Percentiles rank a stretch among this genome's conserved stretches.
These are phyloP conservation scores for Zoanthus solanderi DNA, from an alignment of 92 coral and sea anemone species.

Conservation along the genomic window DNA sequence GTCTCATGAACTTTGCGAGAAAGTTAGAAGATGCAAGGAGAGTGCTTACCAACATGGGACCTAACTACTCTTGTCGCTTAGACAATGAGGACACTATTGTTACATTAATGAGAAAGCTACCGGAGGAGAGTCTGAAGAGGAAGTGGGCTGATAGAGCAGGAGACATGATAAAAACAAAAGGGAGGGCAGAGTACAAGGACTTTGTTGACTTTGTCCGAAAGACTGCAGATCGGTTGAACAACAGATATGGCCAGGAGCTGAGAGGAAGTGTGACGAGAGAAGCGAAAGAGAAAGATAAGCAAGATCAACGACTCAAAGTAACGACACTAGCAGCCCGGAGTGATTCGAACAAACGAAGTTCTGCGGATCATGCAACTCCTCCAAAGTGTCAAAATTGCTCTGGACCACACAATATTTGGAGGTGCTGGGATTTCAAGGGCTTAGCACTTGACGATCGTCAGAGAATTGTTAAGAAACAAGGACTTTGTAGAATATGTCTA, in stretches of 20 bases:
- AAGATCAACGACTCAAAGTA: slow-evolving; percentile 55
- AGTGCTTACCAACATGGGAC: too few relatives aligned
- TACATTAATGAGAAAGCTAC: too few relatives aligned
- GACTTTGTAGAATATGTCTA: slow-evolving; percentile 68
- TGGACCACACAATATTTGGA: slow-evolving; percentile 63
- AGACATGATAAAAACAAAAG: too few relatives aligned
- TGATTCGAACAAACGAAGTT: slow-evolving; percentile 16
- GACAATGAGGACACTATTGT: too few relatives aligned
- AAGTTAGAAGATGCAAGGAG: too few relatives aligned
- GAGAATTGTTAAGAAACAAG: slow-evolving; percentile 62
- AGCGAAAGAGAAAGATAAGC: slow-evolving; percentile 53
- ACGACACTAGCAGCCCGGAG: slow-evolving; percentile 49
- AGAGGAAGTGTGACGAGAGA: slow-evolving; percentile 40
- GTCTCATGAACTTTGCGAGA: too few relatives aligned
- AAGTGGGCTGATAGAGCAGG: too few relatives aligned
- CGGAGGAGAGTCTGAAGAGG: too few relatives aligned
- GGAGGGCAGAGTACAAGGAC: too few relatives aligned
- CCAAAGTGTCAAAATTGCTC: slow-evolving; percentile 62
- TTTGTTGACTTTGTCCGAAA: too few relatives aligned
- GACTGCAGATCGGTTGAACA: too few relatives aligned
- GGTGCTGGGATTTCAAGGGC: slow-evolving; percentile 64
- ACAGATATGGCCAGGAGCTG: not conserved
- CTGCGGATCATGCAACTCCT: slow-evolving; percentile 35
- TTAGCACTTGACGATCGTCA: slow-evolving; percentile 59
- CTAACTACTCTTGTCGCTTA: too few relatives aligned